phyloP scores from a whole-genome alignment of 2,113 vertebrate species.

The Bujurquina vittata region DNA sequence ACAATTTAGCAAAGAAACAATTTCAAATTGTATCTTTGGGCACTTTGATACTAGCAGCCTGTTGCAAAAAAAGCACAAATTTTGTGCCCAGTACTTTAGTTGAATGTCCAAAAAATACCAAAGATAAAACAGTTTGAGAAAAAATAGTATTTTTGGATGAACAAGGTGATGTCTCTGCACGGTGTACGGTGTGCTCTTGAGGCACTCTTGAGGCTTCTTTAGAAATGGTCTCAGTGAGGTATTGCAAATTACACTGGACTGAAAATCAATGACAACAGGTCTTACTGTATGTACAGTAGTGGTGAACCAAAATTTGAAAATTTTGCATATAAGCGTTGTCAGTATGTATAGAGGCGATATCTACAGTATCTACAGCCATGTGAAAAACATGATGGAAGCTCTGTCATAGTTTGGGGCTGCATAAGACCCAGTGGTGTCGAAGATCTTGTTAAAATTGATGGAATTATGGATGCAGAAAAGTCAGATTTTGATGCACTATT shows the following conservation, averaged over 20 bases:
- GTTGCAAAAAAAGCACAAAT: neutral
- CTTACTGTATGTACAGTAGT: neutral
- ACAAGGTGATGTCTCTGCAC: neutral
- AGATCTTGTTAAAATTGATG: too few species aligned
- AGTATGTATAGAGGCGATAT: neutral
- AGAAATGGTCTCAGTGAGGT: neutral
- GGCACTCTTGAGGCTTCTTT: neutral
- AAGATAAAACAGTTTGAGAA: neutral
- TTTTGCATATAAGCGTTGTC: neutral
- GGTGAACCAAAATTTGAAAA: neutral
- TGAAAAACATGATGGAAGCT: neutral
- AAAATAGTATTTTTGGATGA: neutral
- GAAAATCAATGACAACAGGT: neutral
- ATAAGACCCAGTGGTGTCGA: neutral
- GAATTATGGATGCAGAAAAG: neutral
- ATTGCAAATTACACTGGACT: neutral
- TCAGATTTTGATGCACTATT: neutral
- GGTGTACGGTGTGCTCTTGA: neutral
- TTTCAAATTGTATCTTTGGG: neutral
- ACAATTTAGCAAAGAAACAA: neutral
- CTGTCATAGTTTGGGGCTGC: neutral
- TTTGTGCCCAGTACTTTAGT: neutral
- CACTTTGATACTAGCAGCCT: too few species aligned
- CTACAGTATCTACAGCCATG: neutral
- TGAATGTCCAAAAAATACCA: neutral